These are phyloP conservation scores for Trichosurus vulpecula DNA, from an alignment of 2,797 vertebrate species.

Conservation along the genomic window DNA sequence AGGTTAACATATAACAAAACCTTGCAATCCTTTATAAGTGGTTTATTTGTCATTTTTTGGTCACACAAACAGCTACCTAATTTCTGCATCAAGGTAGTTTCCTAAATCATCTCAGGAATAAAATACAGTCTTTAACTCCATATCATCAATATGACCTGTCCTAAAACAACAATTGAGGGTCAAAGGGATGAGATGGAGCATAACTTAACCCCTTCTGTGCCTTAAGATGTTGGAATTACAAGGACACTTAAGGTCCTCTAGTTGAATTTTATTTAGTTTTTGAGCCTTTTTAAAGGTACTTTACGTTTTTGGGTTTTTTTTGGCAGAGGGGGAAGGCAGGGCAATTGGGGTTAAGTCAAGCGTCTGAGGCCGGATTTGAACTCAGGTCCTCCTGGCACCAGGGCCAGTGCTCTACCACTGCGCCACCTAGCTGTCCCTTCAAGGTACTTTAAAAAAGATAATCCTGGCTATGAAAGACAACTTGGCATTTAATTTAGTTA, in stretches of 20 bases:
- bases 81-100: constrained; percentile 39
- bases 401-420: no score
- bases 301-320: no score
- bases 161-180: constrained; percentile 13
- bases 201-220: constrained; percentile 72
- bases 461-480: constrained; percentile 25
- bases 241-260: not conserved
- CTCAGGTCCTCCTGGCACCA: no score
- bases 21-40: not conserved
- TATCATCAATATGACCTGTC: constrained; percentile 45
- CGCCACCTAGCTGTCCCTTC: no score
- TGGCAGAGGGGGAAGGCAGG: no score
- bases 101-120: constrained; percentile 13
- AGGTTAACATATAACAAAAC: constrained; percentile 43
- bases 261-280: not conserved
- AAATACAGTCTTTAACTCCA: constrained; percentile 24
- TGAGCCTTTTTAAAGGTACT: constrained; percentile 40
- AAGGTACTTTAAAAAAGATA: constrained; percentile 27
- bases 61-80: constrained; percentile 48
- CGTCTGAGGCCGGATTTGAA: no score
- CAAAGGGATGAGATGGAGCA: not conserved
- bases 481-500: constrained; percentile 28
- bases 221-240: constrained; percentile 63
- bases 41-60: constrained; percentile 52
- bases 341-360: no score